Conservation (phyloP, 1,140 invertebrate genomes). For the Holotrichia oblita region DNA sequence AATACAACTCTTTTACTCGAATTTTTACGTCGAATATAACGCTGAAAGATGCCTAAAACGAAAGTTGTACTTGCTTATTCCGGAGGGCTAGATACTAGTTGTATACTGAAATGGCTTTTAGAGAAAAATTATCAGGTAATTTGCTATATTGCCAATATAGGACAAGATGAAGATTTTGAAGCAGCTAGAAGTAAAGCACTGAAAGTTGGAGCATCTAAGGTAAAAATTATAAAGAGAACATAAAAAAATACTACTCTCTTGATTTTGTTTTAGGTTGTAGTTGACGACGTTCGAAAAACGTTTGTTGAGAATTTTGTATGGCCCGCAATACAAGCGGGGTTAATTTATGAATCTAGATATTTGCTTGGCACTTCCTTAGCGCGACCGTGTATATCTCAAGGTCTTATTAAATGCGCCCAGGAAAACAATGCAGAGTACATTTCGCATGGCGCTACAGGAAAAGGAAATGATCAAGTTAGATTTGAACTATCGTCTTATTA, state of each 20-base stretch:
- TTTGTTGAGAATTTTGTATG: constrained; percentile 83
- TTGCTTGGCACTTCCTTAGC: constrained; percentile 83
- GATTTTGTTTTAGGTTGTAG: constrained; percentile 66
- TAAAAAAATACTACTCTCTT: background rate
- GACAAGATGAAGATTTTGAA: constrained; percentile 83
- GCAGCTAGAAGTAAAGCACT: constrained; percentile 75
- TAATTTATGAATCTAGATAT: constrained; percentile 83
- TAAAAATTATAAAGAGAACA: constrained; percentile 54
- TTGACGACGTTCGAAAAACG: constrained; percentile 74
- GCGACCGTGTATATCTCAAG: constrained; percentile 81
- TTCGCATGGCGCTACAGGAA: constrained; percentile 85
- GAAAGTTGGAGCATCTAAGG: constrained; percentile 79
- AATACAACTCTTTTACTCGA: too few relatives aligned
- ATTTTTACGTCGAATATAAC: too few relatives aligned
- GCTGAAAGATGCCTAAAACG: constrained; percentile 29
- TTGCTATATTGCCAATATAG: constrained; percentile 83
- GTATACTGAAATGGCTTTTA: constrained; percentile 85
- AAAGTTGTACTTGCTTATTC: constrained; percentile 83
- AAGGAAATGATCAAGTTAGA: constrained; percentile 88
- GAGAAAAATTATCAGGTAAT: constrained; percentile 82
- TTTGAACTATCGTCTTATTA: constrained; percentile 83
- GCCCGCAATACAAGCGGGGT: constrained; percentile 77
- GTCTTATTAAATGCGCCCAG: constrained; percentile 69
- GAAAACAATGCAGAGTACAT: constrained; percentile 72
- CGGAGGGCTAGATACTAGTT: constrained; percentile 87